Conservation (phyloP, 2,888 invertebrate species). For the Gymnoscelis rufifasciata region DNA sequence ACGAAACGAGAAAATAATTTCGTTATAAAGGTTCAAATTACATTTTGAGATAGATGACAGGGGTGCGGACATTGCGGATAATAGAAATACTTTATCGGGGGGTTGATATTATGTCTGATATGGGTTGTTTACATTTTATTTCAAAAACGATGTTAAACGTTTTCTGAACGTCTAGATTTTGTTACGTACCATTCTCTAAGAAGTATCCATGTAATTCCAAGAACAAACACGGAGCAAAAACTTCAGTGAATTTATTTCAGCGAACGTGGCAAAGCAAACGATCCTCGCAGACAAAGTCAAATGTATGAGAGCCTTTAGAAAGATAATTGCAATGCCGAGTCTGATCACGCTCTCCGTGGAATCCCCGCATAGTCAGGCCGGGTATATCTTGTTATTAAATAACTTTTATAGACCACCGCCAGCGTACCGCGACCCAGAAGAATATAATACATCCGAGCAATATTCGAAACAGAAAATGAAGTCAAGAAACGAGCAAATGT, state of each 20-base stretch:
- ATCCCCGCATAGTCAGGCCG: conserved; percentile 41
- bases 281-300: conserved; percentile 1
- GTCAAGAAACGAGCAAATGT: conserved; percentile 17
- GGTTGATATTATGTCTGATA: conserved; percentile 12
- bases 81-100: conserved; percentile 17
- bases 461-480: conserved; percentile 26
- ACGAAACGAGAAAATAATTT: conserved; percentile 34
- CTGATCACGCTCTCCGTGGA: conserved; percentile 40
- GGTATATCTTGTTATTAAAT: conserved; percentile 71
- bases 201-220: no score
- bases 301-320: conserved; percentile 15
- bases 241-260: conserved; percentile 3
- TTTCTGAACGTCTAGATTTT: not conserved
- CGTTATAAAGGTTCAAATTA: conserved; percentile 39
- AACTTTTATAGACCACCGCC: conserved; percentile 67
- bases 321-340: conserved; percentile 34
- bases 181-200: not conserved
- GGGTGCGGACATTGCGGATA: conserved; percentile 13
- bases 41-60: conserved; percentile 23
- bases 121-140: not conserved
- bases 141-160: not conserved
- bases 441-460: conserved; percentile 42
- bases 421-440: conserved; percentile 29
- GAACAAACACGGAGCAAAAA: not conserved
- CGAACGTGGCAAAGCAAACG: conserved; percentile 4